Evolutionary conservation across 1,140 invertebrate species (phyloP), one percentile per base, ranked within the genome.

Genomic region (Metopolophium dirhodum): DNA sequence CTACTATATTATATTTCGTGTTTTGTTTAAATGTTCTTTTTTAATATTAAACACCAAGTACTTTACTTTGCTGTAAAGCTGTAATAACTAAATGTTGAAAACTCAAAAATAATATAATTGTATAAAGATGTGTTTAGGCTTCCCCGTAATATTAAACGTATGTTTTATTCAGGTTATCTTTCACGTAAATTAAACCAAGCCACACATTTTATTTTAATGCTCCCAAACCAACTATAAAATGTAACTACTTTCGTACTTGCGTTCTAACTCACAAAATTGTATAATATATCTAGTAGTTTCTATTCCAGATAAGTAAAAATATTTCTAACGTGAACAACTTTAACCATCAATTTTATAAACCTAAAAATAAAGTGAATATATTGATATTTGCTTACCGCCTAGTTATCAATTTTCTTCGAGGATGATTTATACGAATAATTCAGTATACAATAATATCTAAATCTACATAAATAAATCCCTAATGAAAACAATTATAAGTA

Each of bases 311-410:
- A 49, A n/a, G 49, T 49, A 90, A 90, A 45, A 18, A 30, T 0
- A 91, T 35, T 91, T 82, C 2, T 49, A 91, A 91, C 47, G 18
- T 23, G 45, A 82, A 82, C 68, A 47, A 91, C 90, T 91, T 91
- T 37, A 47, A 83, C 30, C 45, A 45, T 49, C n/a, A 41, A 91
- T n/a, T 20, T 47, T 35, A 35, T 23, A 82, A 91, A 37, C 20
- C n/a, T n/a, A 11, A 51, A 82, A 23, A 91, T 82, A 35, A 91
- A 49, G 35, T 49, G 26, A 47, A 61, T 30, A 3, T 26, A n/a
- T 54, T 35, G 20, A 54, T 35, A 54, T 51, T n/a, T 68, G 11
- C 4, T 0, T 14, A 68, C 8, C 23, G 2, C 26, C 23, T 23
- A 57, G 8, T 61, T 30, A 61, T 30, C 3, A 26, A 61, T 9